These are phyloP conservation scores for Eublepharis macularius DNA, from an alignment of 2,113 vertebrate genomes.

Conservation along the genomic window DNA sequence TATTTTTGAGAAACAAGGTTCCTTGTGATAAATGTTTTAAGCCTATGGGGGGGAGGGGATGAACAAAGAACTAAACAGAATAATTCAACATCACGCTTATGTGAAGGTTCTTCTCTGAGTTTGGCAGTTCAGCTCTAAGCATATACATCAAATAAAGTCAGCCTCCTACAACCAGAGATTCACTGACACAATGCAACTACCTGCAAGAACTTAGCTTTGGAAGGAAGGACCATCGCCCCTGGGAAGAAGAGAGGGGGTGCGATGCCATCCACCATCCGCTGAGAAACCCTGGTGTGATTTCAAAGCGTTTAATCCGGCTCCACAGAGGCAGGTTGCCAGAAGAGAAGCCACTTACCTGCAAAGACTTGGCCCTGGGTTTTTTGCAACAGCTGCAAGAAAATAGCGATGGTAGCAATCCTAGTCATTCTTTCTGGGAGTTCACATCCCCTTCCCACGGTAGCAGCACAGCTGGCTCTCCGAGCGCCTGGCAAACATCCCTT, in stretches of 20 bases:
- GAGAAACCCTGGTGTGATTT: background rate
- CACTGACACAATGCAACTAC: background rate
- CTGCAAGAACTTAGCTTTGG: background rate
- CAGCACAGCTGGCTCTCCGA: slow-evolving; percentile 44
- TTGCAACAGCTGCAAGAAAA: slow-evolving; percentile 71
- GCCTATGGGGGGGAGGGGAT: background rate
- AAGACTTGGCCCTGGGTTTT: slow-evolving; percentile 75
- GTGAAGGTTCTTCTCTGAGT: background rate
- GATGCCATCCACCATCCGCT: background rate
- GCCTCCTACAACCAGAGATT: background rate
- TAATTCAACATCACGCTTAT: background rate
- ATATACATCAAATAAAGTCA: background rate
- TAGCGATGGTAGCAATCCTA: slow-evolving; percentile 67
- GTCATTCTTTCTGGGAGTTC: slow-evolving; percentile 74
- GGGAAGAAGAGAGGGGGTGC: accelerated
- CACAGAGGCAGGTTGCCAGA: background rate
- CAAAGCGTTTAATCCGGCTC: too few relatives aligned
- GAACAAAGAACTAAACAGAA: too few relatives aligned
- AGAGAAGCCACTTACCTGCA: slow-evolving; percentile 75
- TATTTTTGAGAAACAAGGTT: background rate
- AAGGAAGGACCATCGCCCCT: background rate
- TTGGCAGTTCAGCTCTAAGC: background rate
- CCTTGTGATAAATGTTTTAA: background rate
- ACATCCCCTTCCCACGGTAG: slow-evolving; percentile 70
- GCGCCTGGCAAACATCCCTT: slow-evolving; percentile 50